Percentiles rank a stretch among this genome's conserved stretches.
These are phyloP conservation scores for Hydriomena furcata DNA, from an alignment of 2,888 invertebrate species.

Conservation along the genomic window DNA sequence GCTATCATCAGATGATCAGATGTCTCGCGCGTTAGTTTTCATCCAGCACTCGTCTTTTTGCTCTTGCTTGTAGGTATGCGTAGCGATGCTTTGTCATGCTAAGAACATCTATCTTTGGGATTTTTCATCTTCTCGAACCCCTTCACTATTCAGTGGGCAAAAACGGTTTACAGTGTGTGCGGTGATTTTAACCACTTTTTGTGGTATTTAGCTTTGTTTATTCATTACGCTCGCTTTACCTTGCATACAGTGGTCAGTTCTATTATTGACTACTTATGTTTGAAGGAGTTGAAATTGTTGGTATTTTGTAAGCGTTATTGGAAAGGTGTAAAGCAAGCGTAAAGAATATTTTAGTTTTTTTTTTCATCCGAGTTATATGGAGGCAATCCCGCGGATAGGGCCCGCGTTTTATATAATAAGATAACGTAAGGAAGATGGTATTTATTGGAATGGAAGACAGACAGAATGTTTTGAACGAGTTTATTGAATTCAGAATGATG, in stretches of 20 bases:
- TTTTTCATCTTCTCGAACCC: not conserved
- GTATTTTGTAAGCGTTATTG: constrained; percentile 8
- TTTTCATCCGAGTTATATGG: constrained; percentile 21
- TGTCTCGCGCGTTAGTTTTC: constrained; percentile 1
- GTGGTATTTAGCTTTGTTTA: not conserved
- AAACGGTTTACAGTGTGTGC: constrained; percentile 9
- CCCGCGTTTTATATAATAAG: constrained; percentile 11
- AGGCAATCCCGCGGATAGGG: constrained; percentile 24
- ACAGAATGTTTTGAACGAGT: constrained; percentile 17
- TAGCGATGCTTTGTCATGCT: not conserved
- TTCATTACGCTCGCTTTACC: constrained; percentile 9
- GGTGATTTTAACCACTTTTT: constrained; percentile 1
- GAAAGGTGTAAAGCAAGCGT: constrained; percentile 11
- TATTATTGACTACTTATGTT: not conserved
- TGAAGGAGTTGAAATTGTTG: not conserved
- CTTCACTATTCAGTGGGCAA: not conserved
- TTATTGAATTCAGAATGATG: not conserved
- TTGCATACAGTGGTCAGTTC: not conserved
- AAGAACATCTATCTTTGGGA: no score
- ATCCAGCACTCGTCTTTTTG: not conserved
- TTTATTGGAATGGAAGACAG: constrained; percentile 15
- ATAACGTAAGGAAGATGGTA: constrained; percentile 3
- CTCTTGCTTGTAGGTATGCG: no score
- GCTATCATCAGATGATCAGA: no score
- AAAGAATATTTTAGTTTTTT: not conserved